phyloP scores from a whole-genome alignment of 2,797 vertebrate species.

The Anguilla obscura region DNA sequence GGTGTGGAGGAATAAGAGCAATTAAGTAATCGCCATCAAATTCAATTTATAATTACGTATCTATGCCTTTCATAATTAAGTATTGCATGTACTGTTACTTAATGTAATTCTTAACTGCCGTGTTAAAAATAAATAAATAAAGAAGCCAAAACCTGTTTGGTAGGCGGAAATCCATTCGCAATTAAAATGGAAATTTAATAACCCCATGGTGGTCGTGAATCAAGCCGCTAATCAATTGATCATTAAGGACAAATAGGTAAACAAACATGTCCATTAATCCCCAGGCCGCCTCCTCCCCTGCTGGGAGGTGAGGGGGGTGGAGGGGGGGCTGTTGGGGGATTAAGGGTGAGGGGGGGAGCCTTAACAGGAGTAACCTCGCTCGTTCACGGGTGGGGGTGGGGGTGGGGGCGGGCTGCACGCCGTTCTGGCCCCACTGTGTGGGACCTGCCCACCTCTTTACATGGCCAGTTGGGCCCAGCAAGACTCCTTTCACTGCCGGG shows the following conservation, averaged over 20 bases:
- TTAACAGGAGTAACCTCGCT: slow-evolving; percentile 56
- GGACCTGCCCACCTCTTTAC: slow-evolving; percentile 78
- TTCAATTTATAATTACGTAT: not conserved
- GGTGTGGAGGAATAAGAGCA: not conserved
- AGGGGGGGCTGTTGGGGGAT: slow-evolving; percentile 53
- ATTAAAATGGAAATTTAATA: slow-evolving; percentile 81
- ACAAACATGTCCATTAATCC: slow-evolving; percentile 81
- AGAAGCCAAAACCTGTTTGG: not conserved
- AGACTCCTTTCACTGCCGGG: slow-evolving; percentile 77
- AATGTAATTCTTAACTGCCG: slow-evolving; percentile 15
- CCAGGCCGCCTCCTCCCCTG: slow-evolving; percentile 56
- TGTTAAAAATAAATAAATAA: not conserved
- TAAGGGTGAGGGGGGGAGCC: slow-evolving; percentile 42
- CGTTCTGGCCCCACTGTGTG: slow-evolving; percentile 63
- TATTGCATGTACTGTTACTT: not conserved
- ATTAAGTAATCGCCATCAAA: not conserved
- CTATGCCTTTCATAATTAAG: slow-evolving; percentile 13
- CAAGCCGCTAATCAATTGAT: slow-evolving; percentile 84
- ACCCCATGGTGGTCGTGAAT: slow-evolving; percentile 80
- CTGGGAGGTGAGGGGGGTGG: slow-evolving; percentile 50
- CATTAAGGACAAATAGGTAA: slow-evolving; percentile 82
- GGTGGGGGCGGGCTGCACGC: slow-evolving; percentile 57
- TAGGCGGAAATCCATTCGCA: slow-evolving; percentile 72
- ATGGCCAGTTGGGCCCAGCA: slow-evolving; percentile 85
- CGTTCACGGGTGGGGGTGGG: slow-evolving; percentile 32